A percentile compares a stretch with the other conserved stretches of the same genome.
These are phyloP conservation scores for Leuciscus idus DNA, from an alignment of 2,113 vertebrate genomes.

Conservation along the genomic window DNA sequence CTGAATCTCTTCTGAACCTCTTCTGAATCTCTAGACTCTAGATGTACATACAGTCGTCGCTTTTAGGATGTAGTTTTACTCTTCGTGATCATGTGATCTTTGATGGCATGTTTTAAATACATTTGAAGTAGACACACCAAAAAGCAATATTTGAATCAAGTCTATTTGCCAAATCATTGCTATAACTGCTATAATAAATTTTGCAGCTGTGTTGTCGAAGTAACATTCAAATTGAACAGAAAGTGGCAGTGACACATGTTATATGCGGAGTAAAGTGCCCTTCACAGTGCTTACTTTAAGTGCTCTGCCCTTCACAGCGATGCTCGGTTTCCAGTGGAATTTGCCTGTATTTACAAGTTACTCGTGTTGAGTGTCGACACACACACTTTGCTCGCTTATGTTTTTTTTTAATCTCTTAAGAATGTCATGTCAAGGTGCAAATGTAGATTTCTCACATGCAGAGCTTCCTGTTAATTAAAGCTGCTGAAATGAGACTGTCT, in stretches of 20 bases:
- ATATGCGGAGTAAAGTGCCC: not conserved
- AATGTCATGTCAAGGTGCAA: not conserved
- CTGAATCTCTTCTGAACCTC: no score
- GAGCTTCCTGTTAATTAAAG: not conserved
- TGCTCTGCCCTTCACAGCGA: not conserved
- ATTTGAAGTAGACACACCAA: not conserved
- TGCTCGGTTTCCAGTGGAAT: not conserved
- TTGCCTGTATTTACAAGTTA: not conserved
- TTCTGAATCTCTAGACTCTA: no score
- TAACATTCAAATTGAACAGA: not conserved
- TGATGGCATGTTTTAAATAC: no score
- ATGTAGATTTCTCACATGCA: not conserved
- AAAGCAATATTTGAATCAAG: not conserved
- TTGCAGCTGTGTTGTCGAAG: not conserved
- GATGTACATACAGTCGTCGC: no score
- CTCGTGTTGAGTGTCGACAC: not conserved
- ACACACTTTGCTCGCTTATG: not conserved
- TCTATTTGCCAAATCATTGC: not conserved
- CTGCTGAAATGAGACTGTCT: not conserved
- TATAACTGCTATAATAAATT: not conserved
- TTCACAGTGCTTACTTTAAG: slow-evolving; percentile 7
- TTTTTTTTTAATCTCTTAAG: no score
- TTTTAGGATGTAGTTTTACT: no score
- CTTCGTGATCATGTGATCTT: no score
- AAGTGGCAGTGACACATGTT: not conserved